Percentiles rank a stretch among this genome's conserved stretches.
Conservation (phyloP, 2,113 vertebrate genomes). For the Thalassarche chlororhynchos region DNA sequence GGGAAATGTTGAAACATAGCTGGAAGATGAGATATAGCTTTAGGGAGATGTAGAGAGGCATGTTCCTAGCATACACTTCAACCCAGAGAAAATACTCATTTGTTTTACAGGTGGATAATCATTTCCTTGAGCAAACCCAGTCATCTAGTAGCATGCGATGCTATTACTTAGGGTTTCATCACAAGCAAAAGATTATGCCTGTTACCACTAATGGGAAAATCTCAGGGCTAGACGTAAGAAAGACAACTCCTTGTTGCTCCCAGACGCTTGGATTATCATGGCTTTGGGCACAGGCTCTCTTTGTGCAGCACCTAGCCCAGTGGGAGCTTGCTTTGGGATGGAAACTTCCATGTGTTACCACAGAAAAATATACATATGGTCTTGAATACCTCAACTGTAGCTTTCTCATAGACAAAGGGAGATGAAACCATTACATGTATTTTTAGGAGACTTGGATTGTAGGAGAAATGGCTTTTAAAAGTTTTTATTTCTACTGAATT, state of each 20-base stretch:
- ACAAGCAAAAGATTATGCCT: not conserved
- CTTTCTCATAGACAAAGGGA: not conserved
- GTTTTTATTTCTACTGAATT: not conserved
- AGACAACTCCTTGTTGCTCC: not conserved
- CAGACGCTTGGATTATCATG: not conserved
- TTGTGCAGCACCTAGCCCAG: not conserved
- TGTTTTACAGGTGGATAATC: slow-evolving; percentile 31
- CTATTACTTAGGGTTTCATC: not conserved
- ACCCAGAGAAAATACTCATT: not conserved
- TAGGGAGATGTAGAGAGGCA: not conserved
- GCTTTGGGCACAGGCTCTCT: not conserved
- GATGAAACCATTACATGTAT: not conserved
- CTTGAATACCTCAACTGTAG: not conserved
- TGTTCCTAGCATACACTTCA: not conserved
- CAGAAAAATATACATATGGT: not conserved
- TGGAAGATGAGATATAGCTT: slow-evolving; percentile 2
- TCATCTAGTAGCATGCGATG: not conserved
- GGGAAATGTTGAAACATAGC: not conserved
- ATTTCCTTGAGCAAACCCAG: not conserved
- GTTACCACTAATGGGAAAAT: not conserved
- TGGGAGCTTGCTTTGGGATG: not conserved
- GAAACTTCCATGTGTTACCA: not conserved
- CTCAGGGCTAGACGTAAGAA: not conserved
- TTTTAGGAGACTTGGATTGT: not conserved
- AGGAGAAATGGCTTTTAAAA: not conserved